A percentile compares a stretch with the other conserved stretches of the same genome.
These are phyloP conservation scores for Liparis tanakae DNA, from an alignment of 2,797 vertebrate genomes.

Conservation along the genomic window DNA sequence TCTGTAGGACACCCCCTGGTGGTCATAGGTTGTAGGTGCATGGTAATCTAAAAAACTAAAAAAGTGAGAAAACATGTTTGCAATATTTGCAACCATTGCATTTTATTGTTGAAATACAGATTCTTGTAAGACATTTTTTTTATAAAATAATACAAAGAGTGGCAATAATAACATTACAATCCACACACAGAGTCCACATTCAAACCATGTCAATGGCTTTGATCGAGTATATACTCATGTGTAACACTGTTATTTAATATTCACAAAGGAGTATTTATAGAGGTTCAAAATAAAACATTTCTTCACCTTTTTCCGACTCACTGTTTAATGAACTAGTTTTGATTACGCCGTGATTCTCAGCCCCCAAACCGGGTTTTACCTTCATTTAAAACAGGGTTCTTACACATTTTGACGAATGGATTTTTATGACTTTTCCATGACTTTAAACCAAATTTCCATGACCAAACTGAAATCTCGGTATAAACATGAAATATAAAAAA, in stretches of 20 bases:
- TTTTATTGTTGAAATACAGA: slow-evolving; percentile 14
- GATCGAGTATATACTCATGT: not conserved
- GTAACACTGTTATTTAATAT: not conserved
- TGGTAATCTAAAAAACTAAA: not conserved
- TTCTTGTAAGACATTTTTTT: not conserved
- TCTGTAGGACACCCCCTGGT: slow-evolving; percentile 15
- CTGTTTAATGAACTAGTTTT: not conserved
- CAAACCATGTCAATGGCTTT: not conserved
- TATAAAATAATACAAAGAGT: too few species aligned
- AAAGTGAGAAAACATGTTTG: not conserved
- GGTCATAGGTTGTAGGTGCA: not conserved
- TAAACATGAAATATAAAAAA: too few species aligned
- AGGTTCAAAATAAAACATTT: not conserved
- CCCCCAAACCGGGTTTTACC: not conserved
- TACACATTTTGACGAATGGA: too few species aligned
- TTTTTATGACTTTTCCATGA: too few species aligned
- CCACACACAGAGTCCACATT: too few species aligned
- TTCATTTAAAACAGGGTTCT: not conserved
- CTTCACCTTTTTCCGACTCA: slow-evolving; percentile 1
- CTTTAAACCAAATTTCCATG: too few species aligned
- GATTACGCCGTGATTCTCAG: not conserved
- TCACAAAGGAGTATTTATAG: not conserved
- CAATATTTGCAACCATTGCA: not conserved
- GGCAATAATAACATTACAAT: too few species aligned
- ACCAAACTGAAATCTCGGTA: too few species aligned